Evolutionary conservation across 2,797 vertebrate species (phyloP).

Genomic region (Holocentrus rufus): DNA sequence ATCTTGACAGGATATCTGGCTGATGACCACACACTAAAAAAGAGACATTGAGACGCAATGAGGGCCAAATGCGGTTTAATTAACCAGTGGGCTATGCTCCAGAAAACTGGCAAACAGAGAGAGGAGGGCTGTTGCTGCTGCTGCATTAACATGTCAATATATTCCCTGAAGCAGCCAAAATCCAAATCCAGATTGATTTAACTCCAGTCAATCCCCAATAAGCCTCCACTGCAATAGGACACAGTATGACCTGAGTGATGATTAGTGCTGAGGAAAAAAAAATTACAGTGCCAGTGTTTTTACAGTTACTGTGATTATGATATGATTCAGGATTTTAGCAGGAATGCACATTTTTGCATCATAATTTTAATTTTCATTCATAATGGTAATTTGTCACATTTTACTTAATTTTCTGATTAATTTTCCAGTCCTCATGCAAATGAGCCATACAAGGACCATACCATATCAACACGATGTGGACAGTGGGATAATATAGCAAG

Average conservation of each 20-base stretch:
- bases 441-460: background rate
- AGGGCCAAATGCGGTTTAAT: background rate
- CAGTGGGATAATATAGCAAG: no score
- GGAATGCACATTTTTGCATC: no score
- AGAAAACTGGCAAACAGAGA: background rate
- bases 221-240: background rate
- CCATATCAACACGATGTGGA: no score
- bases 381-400: no score
- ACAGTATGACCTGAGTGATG: slow-evolving; percentile 15
- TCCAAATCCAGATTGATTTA: slow-evolving; percentile 27
- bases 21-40: background rate
- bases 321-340: no score
- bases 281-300: no score
- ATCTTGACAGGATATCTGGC: background rate
- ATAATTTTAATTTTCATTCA: no score
- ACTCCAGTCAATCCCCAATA: slow-evolving; percentile 16
- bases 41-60: background rate
- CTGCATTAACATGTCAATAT: slow-evolving; percentile 2
- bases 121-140: background rate
- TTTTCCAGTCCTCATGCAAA: no score
- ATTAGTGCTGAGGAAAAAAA: no score
- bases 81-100: background rate
- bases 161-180: slow-evolving; percentile 12
- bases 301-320: no score
- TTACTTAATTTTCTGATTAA: no score